These are phyloP conservation scores for Eristalis intricaria DNA, from an alignment of 2,888 invertebrate genomes.

Conservation along the genomic window DNA sequence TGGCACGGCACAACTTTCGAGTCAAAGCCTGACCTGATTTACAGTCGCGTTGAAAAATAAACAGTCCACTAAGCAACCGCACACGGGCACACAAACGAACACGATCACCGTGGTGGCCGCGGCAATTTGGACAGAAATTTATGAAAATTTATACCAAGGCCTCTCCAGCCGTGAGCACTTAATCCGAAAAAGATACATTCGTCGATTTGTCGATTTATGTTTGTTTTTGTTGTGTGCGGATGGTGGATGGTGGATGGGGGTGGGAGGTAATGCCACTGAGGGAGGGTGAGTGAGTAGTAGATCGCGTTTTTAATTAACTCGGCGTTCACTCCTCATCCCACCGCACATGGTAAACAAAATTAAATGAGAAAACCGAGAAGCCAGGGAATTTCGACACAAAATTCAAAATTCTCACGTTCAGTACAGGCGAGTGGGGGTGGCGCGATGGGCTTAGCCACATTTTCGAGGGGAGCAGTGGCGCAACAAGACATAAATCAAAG, in stretches of 20 bases:
- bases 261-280: background rate
- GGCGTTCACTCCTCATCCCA: background rate
- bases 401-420: background rate
- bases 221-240: slow-evolving; percentile 5
- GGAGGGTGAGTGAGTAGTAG: background rate
- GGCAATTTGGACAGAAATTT: background rate
- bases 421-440: background rate
- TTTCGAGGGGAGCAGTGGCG: background rate
- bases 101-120: background rate
- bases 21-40: slow-evolving; percentile 38
- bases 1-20: slow-evolving; percentile 27
- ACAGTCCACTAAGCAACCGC: background rate
- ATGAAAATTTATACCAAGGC: slow-evolving; percentile 5
- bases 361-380: background rate
- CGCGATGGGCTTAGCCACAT: background rate
- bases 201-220: slow-evolving; percentile 5
- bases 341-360: slow-evolving; percentile 30
- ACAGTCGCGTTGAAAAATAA: slow-evolving; percentile 35
- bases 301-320: slow-evolving; percentile 45
- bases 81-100: background rate
- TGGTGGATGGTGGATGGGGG: background rate
- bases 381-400: background rate
- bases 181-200: background rate
- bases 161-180: background rate
- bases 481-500: slow-evolving; percentile 39